Evolutionary conservation across 35 echinoderm and acorn worm genomes (phyloP).

Genomic region (Apostichopus californicus): DNA sequence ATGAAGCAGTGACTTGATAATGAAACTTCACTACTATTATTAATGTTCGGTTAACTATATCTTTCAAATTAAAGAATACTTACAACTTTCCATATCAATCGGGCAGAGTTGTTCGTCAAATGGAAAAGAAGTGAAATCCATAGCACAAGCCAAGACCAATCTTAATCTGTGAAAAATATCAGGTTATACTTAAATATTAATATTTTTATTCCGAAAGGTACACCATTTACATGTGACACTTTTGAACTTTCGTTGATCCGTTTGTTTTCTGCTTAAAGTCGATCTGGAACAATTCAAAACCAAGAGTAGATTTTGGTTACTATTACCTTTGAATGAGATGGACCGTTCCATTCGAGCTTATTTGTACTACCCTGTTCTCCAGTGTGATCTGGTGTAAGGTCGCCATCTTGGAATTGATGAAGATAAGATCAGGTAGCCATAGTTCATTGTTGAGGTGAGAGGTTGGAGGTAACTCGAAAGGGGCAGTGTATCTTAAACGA

Average conservation of each 20-base stretch:
- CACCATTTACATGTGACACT: no score
- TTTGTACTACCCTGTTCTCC: slow-evolving; percentile 51
- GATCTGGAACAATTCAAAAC: no score
- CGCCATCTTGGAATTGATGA: slow-evolving; percentile 46
- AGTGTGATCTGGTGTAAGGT: slow-evolving; percentile 55
- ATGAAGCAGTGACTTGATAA: no score
- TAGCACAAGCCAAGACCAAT: slow-evolving; percentile 67
- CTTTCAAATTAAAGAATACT: slow-evolving; percentile 1
- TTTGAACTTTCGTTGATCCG: no score
- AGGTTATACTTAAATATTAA: no score
- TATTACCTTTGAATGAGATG: slow-evolving; percentile 30
- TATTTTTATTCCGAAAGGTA: no score
- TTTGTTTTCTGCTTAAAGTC: no score
- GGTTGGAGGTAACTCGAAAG: slow-evolving; percentile 20
- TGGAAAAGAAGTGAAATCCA: slow-evolving; percentile 86
- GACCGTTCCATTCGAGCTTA: slow-evolving; percentile 30
- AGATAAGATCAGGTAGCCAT: slow-evolving; percentile 61
- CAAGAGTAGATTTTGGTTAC: no score
- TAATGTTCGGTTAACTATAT: no score
- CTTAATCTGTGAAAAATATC: slow-evolving; percentile 53
- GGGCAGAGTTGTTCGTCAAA: slow-evolving; percentile 73
- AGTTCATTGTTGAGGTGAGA: slow-evolving; percentile 19
- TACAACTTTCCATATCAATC: slow-evolving; percentile 80
- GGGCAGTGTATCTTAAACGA: slow-evolving; percentile 4
- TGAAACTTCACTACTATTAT: no score